Base-by-base conservation (phyloP, 1,140 invertebrate species). In the Euschistus heros region DNA sequence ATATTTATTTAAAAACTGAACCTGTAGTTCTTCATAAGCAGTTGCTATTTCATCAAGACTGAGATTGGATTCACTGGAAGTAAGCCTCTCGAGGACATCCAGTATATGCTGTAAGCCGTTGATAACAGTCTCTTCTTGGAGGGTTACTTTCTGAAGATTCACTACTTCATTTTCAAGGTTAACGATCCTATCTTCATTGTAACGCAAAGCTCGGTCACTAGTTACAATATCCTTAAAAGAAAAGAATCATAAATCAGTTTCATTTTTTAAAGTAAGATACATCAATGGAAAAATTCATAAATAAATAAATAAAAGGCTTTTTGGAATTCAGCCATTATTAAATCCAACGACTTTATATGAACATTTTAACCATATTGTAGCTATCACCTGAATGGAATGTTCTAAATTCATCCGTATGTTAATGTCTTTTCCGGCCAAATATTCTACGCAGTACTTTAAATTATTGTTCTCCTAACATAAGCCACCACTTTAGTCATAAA, bases 111-210 rank as follows among this genome's bases (percentile, higher is more conserved):
- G 80, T 42, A 97, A 77, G 14, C 84, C 86, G 17, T 81, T 77
- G 26, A 94, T 85, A 26, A 90, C 79, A 62, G 82, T 77, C 26
- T 86, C 81, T 71, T 97, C 90, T 60, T 92, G 82, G 14, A 80
- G 75, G 20, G 92, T 75, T n/a, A 86, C 76, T 68, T 84, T 82
- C 47, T 83, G 79, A 62, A 94, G 77, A 66, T 82, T 83, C 42
- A 84, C 82, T 44, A 88, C 78, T 73, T 98, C 94, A 67, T 89
- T 82, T 69, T 89, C 84, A 14, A 98, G 75, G 4, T 84, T 84
- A 0, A 91, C 80, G 8, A 90, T 81, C 67, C 86, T 79, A 73
- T 97, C 92, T 68, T 84, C 82, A 14, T 88, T 82, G 72, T 87
- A 81, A 17, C 85, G 81, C 27, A 88, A 80, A 71, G 87, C 85